Evolutionary conservation across 2,888 invertebrate species (phyloP), one percentile per base, ranked within the genome.

Genomic region (Bunonema sp.): DNA sequence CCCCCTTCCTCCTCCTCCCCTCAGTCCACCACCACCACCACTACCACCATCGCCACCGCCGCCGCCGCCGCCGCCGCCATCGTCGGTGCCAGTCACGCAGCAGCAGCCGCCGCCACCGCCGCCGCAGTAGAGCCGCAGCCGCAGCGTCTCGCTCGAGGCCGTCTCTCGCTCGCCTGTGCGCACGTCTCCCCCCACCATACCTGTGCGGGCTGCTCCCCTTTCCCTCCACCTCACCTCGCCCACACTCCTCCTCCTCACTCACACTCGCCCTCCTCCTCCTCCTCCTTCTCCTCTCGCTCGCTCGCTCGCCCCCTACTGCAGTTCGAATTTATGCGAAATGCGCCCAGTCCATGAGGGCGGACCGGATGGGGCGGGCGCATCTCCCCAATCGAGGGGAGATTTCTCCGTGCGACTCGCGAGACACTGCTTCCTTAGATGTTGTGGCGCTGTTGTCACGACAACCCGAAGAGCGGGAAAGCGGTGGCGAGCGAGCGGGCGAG

Each of bases 121-220:
- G 28, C 10, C 48, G 42, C 19, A 42, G 46, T 4, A 46, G 46
- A 46, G 45, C 33, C 34, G 29, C 8, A 26, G 35, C 28, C 26
- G n/a, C 18, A 39, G 31, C 20, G 28, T 4, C 15, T 33, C 12
- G 15, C 33, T 15, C 16, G n/a, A 5, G 19, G 12, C 15, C 20
- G 19, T 12, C 12, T 33, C 20, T 33, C 16, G 33, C 8, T 18
- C n/a, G n/a, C 18, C 12, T 18, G 19, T 4, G 19, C 5, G 4
- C n/a, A 12, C n/a, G n/a, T 16, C n/a, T 19, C 18, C 12, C 33
- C 16, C 33, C 33, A 33, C 12, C 20, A 19, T 20, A 19, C 15
- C 33, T 33, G 16, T 16, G 12, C 33, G 33, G 18, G 8, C 19
- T 18, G 33, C 18, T 33, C 19, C 33, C 16, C 16, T 19, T 12